Base-by-base conservation (phyloP, 1,140 invertebrate species). In the Dendroctonus ponderosae region DNA sequence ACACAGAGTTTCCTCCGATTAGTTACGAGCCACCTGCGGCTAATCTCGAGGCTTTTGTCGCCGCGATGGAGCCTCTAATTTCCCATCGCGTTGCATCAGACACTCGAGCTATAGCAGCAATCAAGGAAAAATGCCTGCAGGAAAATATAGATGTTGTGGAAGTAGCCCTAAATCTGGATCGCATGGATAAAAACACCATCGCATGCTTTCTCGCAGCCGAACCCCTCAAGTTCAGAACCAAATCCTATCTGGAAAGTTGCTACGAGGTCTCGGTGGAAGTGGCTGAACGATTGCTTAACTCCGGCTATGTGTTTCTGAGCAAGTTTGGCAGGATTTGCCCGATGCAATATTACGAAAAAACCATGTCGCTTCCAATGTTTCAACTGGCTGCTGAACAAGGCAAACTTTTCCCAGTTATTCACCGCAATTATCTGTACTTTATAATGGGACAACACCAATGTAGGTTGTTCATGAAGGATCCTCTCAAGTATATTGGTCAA, bases 261-360 rank as follows among this genome's bases (percentile, higher is more conserved):
- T 81, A 80, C 68, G 74, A 80, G n/a, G 66, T 86, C 6, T 79
- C 78, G 66, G 53, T 74, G 49, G 81, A 84, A 62, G 78, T 80
- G 11, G 84, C 85, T 4, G 83, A 85, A 69, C 76, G 75, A 61
- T 74, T 86, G 26, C 69, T 86, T 46, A 66, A 73, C 3, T 73
- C 76, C 59, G 85, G 85, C 6, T 85, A 83, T 74, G 83, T 76
- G 69, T 82, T 86, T 62, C 67, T 83, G 5, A 86, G 86, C 71
- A 81, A 81, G 69, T 86, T 85, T 73, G 80, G 82, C 43, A 79
- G 81, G 41, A 80, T 80, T 70, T 86, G 85, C 75, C 86, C 86
- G 0, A 84, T 87, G 0, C 82, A 82, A 72, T 76, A 83, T 37
- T 81, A 71, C 70, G 77, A 82, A 67, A 78, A 80, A 57, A 72